Conservation (phyloP, 2,113 vertebrate species). For the Lamprologus lemairii region DNA sequence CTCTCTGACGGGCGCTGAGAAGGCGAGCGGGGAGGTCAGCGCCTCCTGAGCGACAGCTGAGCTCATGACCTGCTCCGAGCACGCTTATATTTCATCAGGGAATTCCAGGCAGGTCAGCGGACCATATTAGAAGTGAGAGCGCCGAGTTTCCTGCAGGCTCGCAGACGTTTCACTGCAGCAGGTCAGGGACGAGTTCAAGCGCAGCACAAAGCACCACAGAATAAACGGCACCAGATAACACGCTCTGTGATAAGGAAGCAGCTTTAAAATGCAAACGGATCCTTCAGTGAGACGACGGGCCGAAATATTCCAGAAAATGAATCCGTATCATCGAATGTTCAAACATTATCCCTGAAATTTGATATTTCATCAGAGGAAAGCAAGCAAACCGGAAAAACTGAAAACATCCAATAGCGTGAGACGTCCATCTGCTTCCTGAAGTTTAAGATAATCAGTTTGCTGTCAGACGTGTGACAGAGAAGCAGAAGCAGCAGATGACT, state of each 20-base stretch:
- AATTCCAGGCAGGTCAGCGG: slow-evolving; percentile 57
- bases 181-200: background rate
- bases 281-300: background rate
- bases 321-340: background rate
- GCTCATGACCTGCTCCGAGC: background rate
- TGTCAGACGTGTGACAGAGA: background rate
- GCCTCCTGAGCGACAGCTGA: background rate
- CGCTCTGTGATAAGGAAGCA: background rate
- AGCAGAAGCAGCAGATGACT: background rate
- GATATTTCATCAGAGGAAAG: rapidly evolving
- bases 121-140: slow-evolving; percentile 38
- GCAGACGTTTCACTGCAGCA: background rate
- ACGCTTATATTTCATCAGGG: slow-evolving; percentile 19
- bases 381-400: background rate
- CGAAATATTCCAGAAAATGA: background rate
- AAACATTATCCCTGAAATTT: background rate
- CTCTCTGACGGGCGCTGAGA: background rate
- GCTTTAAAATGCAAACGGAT: background rate
- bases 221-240: background rate
- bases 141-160: background rate
- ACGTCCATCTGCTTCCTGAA: background rate
- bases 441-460: background rate
- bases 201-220: background rate
- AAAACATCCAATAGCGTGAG: rapidly evolving
- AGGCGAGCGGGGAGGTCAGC: background rate